Base-by-base conservation (phyloP, 1,140 invertebrate genomes). In the Achroia grisella region DNA sequence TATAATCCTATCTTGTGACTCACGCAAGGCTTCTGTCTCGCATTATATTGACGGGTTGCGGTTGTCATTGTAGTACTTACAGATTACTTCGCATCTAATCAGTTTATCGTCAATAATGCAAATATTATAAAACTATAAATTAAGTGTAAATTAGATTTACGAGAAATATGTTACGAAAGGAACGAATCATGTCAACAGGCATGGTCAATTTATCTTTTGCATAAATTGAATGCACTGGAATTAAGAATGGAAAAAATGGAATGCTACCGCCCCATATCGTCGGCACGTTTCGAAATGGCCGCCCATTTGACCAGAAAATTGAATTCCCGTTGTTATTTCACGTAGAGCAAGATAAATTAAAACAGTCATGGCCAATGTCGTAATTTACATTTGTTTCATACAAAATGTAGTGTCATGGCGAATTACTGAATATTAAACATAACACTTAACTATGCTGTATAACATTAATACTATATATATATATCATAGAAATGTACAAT, bases 221-320 rank as follows among this genome's bases (percentile, higher is more conserved):
- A 37, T 37, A 50, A 52, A 45, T 52, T 45, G 43, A 42, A 52
- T 45, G 32, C 43, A 52, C 28, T 32, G 35, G 30, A 41, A 39
- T 41, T 32, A 45, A 33, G 43, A 44, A 55, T 35, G 36, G 34
- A 33, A 53, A 50, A 52, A 52, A 39, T 37, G 29, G 33, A 46
- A 55, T 39, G 29, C 10, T 32, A 27, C 35, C 45, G 44, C 55
- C 46, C 48, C 61, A 58, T 46, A 41, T 33, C 41, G 45, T 12
- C 46, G 55, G 47, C 44, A 45, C 47, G 40, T 59, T 62, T 50
- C 42, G 46, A 46, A 50, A 53, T 51, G 47, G 49, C 61, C 57
- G 62, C 48, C 56, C 61, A 67, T 67, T 70, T 70, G 63, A 67
- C 55, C 67, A 70, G 65, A 73, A 78, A 78, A 75, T 78, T 78